Conservation (phyloP, 2,888 invertebrate species). For the Polyommatus icarus region DNA sequence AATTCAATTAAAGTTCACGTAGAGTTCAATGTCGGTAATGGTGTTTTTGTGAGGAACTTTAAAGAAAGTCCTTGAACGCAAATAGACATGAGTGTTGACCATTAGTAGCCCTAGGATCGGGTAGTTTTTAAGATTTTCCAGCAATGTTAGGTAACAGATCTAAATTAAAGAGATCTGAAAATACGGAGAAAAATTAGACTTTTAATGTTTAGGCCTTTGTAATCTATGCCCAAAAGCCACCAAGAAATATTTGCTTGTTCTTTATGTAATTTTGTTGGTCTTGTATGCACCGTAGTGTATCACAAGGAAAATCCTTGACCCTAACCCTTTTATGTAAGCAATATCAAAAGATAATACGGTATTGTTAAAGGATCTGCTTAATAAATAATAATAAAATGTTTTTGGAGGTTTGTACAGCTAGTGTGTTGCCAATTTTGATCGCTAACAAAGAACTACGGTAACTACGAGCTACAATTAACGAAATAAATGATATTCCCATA, state of each 20-base stretch:
- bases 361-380: neutral
- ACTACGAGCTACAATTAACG: too few species aligned
- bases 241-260: neutral
- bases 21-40: constrained; percentile 18
- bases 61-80: constrained; percentile 18
- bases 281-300: constrained; percentile 14
- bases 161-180: too few species aligned
- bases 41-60: neutral
- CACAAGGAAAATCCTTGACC: constrained; percentile 27
- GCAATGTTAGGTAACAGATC: neutral
- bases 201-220: too few species aligned
- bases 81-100: neutral
- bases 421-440: too few species aligned
- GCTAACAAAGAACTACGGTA: too few species aligned
- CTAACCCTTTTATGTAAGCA: constrained; percentile 10
- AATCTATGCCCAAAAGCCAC: neutral
- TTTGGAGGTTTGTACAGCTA: too few species aligned
- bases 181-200: too few species aligned
- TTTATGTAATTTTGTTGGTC: neutral
- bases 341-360: neutral
- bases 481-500: too few species aligned
- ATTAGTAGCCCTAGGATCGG: neutral
- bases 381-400: too few species aligned
- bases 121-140: neutral
- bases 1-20: constrained; percentile 24